Conservation (phyloP, 2,888 invertebrate species). For the Drosophila ezoana region DNA sequence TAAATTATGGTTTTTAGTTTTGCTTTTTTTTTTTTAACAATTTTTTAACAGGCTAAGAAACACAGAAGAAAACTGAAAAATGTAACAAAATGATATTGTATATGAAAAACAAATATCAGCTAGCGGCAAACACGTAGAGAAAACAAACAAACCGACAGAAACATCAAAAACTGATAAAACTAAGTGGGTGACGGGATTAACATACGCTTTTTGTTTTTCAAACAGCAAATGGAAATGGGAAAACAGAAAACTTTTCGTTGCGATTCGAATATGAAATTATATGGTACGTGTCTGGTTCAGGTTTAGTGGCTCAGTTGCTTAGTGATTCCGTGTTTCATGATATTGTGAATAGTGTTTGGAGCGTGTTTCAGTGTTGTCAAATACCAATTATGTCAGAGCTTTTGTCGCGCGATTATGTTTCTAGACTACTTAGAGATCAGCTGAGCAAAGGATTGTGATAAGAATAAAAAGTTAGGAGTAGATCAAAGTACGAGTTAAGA, state of each 20-base stretch:
- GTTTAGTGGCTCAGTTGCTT: constrained; percentile 11
- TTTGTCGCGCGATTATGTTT: constrained; percentile 43
- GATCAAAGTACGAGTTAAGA: constrained; percentile 32
- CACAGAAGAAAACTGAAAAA: constrained; percentile 29
- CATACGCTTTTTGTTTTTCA: constrained; percentile 43
- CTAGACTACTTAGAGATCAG: constrained; percentile 43
- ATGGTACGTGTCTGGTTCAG: constrained; percentile 32
- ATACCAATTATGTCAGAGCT: constrained; percentile 80
- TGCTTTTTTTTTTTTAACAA: constrained; percentile 14
- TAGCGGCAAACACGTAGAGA: constrained; percentile 67
- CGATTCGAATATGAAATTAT: constrained; percentile 28
- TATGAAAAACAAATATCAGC: constrained; percentile 47
- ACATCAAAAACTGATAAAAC: constrained; percentile 65
- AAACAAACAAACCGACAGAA: constrained; percentile 73
- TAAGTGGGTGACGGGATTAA: constrained; percentile 40
- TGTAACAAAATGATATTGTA: constrained; percentile 35
- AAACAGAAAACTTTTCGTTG: constrained; percentile 47
- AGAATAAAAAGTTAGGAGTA: constrained; percentile 24
- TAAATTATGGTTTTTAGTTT: constrained; percentile 21
- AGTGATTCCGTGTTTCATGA: constrained; percentile 34
- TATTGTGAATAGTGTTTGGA: constrained; percentile 12
- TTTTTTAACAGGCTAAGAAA: constrained; percentile 43
- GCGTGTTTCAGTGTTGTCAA: constrained; percentile 54
- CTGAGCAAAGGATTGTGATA: constrained; percentile 28
- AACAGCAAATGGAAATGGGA: constrained; percentile 68